phyloP scores from a whole-genome alignment of 1,140 invertebrate genomes.

The Parapsyche elsis region DNA sequence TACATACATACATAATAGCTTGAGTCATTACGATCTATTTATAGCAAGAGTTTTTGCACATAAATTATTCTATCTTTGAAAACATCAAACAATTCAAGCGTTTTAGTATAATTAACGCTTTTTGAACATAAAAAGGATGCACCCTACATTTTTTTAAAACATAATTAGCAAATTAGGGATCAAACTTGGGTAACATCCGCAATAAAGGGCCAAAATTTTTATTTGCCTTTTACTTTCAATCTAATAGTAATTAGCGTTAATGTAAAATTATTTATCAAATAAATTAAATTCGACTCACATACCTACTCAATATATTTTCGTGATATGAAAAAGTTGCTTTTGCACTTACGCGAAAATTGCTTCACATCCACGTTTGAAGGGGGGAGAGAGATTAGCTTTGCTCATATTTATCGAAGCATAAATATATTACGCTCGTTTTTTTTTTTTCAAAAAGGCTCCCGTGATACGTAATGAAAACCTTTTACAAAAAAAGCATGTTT shows the following conservation, averaged over 20 bases:
- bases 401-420: slow-evolving; percentile 53
- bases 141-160: not conserved
- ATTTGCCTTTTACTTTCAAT: not conserved
- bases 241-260: not conserved
- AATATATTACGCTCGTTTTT: slow-evolving; percentile 46
- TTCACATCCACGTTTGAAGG: slow-evolving; percentile 27
- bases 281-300: too few relatives aligned
- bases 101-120: not conserved
- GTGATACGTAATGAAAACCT: slow-evolving; percentile 53
- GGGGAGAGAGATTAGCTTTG: slow-evolving; percentile 50
- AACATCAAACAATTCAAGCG: too few relatives aligned
- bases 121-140: not conserved
- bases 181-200: slow-evolving; percentile 2
- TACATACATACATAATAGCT: too few relatives aligned
- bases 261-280: not conserved
- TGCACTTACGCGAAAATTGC: slow-evolving; percentile 37
- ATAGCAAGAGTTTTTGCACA: too few relatives aligned
- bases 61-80: too few relatives aligned
- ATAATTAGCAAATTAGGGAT: slow-evolving; percentile 9
- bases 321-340: slow-evolving; percentile 11
- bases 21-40: too few relatives aligned
- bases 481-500: slow-evolving; percentile 54
- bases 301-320: too few relatives aligned
- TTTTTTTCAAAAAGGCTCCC: slow-evolving; percentile 46
- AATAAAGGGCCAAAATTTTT: not conserved